Conservation (phyloP, 2,888 invertebrate species). For the Melinaea marsaeus region DNA sequence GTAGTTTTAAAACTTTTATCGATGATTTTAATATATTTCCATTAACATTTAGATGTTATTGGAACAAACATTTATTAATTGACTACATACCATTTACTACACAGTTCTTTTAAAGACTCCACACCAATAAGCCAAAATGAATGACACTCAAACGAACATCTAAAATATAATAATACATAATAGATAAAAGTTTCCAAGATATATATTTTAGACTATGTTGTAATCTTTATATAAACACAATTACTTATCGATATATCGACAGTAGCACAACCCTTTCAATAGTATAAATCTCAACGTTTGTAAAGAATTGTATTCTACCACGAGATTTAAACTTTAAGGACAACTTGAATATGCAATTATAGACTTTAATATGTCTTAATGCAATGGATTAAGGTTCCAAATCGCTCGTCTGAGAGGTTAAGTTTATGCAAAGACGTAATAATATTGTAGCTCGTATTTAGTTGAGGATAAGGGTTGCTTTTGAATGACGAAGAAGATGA, state of each 20-base stretch:
- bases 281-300: constrained; percentile 36
- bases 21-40: neutral
- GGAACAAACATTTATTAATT: too few species aligned
- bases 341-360: constrained; percentile 34
- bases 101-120: too few species aligned
- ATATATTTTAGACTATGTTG: too few species aligned
- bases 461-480: neutral
- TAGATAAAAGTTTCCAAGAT: too few species aligned
- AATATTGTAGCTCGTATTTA: neutral
- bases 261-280: constrained; percentile 28
- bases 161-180: too few species aligned
- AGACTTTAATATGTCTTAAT: constrained; percentile 31
- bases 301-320: constrained; percentile 39
- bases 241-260: constrained; percentile 23
- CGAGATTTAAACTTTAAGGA: constrained; percentile 35
- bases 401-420: constrained; percentile 21
- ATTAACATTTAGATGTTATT: too few species aligned
- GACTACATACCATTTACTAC: too few species aligned
- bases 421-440: constrained; percentile 8
- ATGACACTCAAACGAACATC: too few species aligned
- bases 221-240: neutral
- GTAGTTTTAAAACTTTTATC: constrained; percentile 14
- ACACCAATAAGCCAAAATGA: too few species aligned
- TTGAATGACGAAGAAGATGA: neutral
- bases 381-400: constrained; percentile 32